These are phyloP conservation scores for Murina feae DNA, from an alignment of 2,113 vertebrate species.

Conservation along the genomic window DNA sequence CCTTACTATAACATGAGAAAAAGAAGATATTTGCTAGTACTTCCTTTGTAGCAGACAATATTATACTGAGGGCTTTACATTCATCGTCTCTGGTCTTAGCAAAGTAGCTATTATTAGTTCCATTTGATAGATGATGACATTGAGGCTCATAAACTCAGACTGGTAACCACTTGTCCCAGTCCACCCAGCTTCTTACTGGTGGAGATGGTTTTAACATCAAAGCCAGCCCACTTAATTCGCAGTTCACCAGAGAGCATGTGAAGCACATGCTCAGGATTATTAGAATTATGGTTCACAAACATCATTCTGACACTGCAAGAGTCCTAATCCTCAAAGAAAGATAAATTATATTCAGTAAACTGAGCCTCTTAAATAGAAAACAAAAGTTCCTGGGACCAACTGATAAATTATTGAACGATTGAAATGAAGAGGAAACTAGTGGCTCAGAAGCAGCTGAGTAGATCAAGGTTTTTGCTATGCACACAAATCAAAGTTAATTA, in stretches of 20 bases:
- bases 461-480: not conserved
- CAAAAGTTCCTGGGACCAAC: not conserved
- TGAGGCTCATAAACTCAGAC: not conserved
- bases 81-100: not conserved
- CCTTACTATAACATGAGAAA: not conserved
- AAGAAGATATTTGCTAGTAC: not conserved
- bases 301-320: not conserved
- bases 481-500: not conserved
- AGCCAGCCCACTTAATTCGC: not conserved
- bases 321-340: not conserved
- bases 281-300: not conserved
- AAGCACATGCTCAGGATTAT: not conserved
- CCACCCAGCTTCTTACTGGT: not conserved
- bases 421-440: not conserved
- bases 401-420: not conserved
- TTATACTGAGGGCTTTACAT: not conserved
- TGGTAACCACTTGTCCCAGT: not conserved
- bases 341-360: not conserved
- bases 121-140: not conserved
- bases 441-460: not conserved
- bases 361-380: not conserved
- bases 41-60: not conserved
- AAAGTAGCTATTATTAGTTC: not conserved
- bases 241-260: not conserved
- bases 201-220: not conserved